These are phyloP conservation scores for Struthidea cinerea DNA, from an alignment of 2,113 vertebrate species.

Conservation along the genomic window DNA sequence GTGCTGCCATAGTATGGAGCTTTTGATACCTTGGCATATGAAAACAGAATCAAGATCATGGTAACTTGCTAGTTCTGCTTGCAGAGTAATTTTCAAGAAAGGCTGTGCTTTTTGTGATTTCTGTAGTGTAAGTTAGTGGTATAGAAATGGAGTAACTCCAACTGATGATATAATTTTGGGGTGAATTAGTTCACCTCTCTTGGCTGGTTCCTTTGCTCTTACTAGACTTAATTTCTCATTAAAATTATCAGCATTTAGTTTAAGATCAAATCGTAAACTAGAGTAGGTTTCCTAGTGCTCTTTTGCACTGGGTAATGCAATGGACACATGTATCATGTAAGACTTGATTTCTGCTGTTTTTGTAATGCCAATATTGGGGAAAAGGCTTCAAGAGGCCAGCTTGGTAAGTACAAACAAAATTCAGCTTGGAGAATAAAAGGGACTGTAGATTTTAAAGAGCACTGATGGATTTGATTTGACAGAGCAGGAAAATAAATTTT, in stretches of 20 bases:
- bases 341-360: not conserved
- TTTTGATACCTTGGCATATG: not conserved
- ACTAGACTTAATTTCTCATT: not conserved
- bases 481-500: not conserved
- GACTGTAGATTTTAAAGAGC: not conserved
- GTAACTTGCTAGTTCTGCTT: not conserved
- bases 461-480: not conserved
- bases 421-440: not conserved
- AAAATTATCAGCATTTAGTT: not conserved
- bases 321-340: accelerated
- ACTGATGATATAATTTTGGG: not conserved
- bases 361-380: not conserved
- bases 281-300: not conserved
- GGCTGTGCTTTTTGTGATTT: not conserved
- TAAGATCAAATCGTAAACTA: not conserved
- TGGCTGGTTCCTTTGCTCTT: not conserved
- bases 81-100: not conserved
- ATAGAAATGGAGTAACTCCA: not conserved
- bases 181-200: not conserved
- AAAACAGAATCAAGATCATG: not conserved
- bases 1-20: not conserved
- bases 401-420: not conserved
- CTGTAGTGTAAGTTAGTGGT: not conserved
- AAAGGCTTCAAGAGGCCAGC: not conserved
- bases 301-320: not conserved